Percentiles rank a stretch among this genome's conserved stretches.
Evolutionary conservation across 2,797 vertebrate species (phyloP).

Genomic region (Ceryle rudis): DNA sequence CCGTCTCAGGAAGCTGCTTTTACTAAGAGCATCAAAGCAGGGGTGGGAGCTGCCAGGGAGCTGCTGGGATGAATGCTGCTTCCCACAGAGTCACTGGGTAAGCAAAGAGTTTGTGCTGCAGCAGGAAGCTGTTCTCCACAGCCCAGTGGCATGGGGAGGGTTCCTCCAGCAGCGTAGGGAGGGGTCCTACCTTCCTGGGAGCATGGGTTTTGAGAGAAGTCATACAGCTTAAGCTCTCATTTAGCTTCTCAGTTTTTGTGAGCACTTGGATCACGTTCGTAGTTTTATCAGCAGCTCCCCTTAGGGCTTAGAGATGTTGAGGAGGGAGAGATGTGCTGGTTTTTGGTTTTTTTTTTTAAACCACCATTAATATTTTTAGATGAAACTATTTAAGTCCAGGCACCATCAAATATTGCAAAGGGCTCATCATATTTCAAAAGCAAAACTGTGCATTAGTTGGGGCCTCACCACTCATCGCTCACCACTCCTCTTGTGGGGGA

Average conservation of each 20-base stretch:
- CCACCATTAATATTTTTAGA: not conserved
- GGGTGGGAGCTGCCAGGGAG: not conserved
- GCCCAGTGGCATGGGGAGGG: no score
- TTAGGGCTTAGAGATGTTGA: not conserved
- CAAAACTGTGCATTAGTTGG: not conserved
- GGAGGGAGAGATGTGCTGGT: not conserved
- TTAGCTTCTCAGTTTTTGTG: not conserved
- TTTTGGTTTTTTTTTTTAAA: not conserved
- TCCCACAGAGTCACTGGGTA: not conserved
- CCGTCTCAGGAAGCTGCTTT: not conserved
- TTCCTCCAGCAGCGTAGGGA: rapidly evolving
- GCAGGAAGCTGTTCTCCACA: rapidly evolving
- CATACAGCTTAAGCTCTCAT: not conserved
- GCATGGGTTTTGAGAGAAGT: not conserved
- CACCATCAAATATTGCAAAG: not conserved
- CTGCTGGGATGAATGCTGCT: not conserved
- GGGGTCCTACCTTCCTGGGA: not conserved
- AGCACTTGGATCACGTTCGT: not conserved
- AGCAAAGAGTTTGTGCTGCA: not conserved
- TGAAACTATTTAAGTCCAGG: not conserved
- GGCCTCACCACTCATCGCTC: not conserved
- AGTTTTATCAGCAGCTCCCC: not conserved
- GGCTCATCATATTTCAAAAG: not conserved
- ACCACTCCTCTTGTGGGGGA: rapidly evolving
- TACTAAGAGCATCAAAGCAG: not conserved